A percentile compares a stretch with the other conserved stretches of the same genome.
Evolutionary conservation across 2,113 vertebrate species (phyloP).

Genomic region (Ceuthmochares aereus): DNA sequence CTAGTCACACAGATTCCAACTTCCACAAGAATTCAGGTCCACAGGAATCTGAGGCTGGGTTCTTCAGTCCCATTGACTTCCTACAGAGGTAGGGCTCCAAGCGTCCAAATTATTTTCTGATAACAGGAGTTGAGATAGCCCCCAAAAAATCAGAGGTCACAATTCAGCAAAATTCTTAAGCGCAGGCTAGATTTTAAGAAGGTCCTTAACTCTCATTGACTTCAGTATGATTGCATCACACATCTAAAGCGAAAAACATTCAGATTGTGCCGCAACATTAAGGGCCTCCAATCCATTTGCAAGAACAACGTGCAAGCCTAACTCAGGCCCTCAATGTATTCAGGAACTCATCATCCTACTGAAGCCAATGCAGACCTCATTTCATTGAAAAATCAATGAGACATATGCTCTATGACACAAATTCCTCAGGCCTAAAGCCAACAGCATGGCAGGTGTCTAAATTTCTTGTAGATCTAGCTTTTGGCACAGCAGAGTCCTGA

Average conservation of each 20-base stretch:
- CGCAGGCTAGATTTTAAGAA: neutral
- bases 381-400: conserved; percentile 29
- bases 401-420: neutral
- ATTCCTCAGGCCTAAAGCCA: neutral
- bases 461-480: neutral
- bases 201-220: neutral
- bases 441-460: neutral
- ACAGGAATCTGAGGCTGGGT: neutral
- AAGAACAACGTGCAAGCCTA: conserved; percentile 14
- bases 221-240: neutral
- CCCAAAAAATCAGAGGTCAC: neutral
- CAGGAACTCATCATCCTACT: neutral
- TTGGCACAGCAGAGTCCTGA: neutral
- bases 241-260: neutral
- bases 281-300: neutral
- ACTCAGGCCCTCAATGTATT: neutral
- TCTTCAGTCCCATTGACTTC: neutral
- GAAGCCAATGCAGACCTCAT: neutral
- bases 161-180: neutral
- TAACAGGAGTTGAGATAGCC: neutral
- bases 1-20: neutral
- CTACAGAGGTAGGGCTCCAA: neutral
- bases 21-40: neutral
- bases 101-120: neutral
- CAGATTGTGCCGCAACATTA: neutral